Base-by-base conservation (phyloP, 1,140 invertebrate species). In the Leptinotarsa defecta region DNA sequence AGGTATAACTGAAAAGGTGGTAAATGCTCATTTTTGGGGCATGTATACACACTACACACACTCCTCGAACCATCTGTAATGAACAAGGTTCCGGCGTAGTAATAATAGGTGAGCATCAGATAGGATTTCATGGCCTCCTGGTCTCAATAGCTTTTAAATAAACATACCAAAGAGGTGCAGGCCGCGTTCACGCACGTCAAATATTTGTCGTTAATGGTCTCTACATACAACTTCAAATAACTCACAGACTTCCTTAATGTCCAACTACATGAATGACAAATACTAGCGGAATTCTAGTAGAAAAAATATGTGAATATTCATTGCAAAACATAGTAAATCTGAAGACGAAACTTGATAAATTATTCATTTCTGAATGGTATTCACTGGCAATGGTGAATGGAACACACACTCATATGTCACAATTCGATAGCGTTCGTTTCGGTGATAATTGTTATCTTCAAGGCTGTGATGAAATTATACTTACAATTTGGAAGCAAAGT, bases 201-300 rank as follows among this genome's bases (percentile, higher is more conserved):
- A 80, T 80, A 80, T 80, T 80, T 79, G 71, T 77, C 77, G 77
- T 79, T 80, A 80, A 80, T 80, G 77, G 79, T 79, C 76, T 80
- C 78, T 80, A 80, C 79, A 77, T 73, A 80, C 77, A 77, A 80
- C 79, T 80, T 79, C 76, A 77, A 80, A 77, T 68, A 75, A 77
- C 78, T 80, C 77, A 75, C 49, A 64, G 72, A 80, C 77, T 80
- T 79, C 79, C 78, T 79, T 79, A 69, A 78, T 80, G 79, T 80
- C 79, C 77, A 74, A 76, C 67, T 74, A 76, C 74, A 80, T 77
- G 77, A 80, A 79, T 79, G 74, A 74, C 76, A 78, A 80, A 78
- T 74, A 78, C 64, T 70, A 76, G 78, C 78, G 74, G 22, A 77
- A 79, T 11, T 43, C 34, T 43, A 43, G 34, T 43, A 43, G 34